Percentiles rank a stretch among this genome's conserved stretches.
Conservation (phyloP, 2,113 vertebrate species). For the Morone saxatilis region DNA sequence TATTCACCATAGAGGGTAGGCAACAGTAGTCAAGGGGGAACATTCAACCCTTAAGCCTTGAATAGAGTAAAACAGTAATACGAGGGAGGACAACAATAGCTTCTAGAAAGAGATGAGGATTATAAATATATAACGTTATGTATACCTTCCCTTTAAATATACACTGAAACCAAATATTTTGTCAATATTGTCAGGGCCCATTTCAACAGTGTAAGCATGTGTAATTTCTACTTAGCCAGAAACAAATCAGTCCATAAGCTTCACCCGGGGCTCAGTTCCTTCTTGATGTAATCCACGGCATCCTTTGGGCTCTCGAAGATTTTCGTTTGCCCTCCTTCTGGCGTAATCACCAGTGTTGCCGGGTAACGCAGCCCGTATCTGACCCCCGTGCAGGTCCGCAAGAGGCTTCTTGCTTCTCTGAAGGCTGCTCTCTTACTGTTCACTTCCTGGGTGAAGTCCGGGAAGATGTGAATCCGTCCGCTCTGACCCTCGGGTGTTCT, state of each 20-base stretch:
- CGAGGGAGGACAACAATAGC: no score
- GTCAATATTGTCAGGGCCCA: not conserved
- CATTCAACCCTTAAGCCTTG: no score
- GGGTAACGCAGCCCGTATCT: constrained; percentile 2
- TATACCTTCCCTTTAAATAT: not conserved
- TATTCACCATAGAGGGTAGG: no score
- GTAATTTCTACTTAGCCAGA: not conserved
- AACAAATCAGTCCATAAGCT: not conserved
- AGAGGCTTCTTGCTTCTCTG: constrained; percentile 5
- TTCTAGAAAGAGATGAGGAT: no score
- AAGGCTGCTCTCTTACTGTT: no score
- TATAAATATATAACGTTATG: no score
- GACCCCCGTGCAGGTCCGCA: not conserved
- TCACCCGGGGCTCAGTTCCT: not conserved
- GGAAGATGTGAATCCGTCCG: not conserved
- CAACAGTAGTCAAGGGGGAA: no score
- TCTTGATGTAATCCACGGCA: not conserved
- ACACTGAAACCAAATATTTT: not conserved
- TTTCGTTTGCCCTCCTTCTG: constrained; percentile 8
- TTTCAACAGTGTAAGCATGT: constrained; percentile 1
- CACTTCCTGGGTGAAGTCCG: not conserved
- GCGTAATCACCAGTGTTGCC: not conserved
- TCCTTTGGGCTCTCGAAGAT: no score
- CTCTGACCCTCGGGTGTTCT: no score
- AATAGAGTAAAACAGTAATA: no score